phyloP scores from a whole-genome alignment of 2,113 vertebrate genomes.

The Panthera uncia region DNA sequence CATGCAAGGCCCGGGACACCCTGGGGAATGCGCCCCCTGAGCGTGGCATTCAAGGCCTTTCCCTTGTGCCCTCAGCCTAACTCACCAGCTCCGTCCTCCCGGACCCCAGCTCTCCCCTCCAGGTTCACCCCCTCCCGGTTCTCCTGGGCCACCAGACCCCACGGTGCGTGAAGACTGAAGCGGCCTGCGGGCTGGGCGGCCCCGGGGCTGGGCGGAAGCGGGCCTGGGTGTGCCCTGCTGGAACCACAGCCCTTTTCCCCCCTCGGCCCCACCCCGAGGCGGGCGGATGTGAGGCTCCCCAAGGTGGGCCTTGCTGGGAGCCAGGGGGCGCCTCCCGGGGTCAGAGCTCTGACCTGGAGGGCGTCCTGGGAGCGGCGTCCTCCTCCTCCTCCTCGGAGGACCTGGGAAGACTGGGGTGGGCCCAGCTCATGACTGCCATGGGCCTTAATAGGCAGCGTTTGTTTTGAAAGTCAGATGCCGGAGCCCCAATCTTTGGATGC shows the following conservation, averaged over 20 bases:
- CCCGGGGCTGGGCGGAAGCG: neutral
- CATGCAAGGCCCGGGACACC: fast-evolving
- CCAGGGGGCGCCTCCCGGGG: fast-evolving
- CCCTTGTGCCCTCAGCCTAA: fast-evolving
- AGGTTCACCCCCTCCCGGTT: fast-evolving
- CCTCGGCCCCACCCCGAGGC: neutral
- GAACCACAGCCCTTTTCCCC: neutral
- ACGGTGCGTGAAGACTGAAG: neutral
- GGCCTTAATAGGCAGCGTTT: neutral
- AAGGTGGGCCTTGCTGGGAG: neutral
- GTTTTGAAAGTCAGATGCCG: neutral
- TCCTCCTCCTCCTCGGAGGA: neutral
- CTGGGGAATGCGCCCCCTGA: neutral
- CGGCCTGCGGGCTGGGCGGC: fast-evolving
- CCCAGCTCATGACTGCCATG: neutral
- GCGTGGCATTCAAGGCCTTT: fast-evolving
- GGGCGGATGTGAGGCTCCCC: neutral
- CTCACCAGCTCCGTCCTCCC: neutral
- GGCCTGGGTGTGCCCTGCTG: neutral
- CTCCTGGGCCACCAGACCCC: neutral
- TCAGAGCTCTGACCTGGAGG: neutral
- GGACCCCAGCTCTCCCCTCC: neutral
- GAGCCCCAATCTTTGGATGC: neutral
- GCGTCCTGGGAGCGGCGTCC: too few species aligned
- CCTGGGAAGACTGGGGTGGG: fast-evolving